Evolutionary conservation across 2,797 vertebrate species (phyloP).

Genomic region (Adrianichthys oophorus): DNA sequence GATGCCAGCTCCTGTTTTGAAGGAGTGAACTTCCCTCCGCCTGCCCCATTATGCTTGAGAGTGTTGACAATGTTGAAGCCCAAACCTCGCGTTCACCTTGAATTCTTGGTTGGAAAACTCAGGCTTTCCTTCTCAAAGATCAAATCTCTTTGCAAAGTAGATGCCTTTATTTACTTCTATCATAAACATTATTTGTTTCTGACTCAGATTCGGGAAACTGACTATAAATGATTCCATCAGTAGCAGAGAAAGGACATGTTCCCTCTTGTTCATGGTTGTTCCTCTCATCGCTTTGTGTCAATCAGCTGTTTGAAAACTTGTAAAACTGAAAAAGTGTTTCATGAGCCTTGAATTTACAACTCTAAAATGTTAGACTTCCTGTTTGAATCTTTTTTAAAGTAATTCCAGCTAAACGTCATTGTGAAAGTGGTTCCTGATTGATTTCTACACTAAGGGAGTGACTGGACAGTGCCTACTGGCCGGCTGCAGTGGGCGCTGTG

Average conservation of each 20-base stretch:
- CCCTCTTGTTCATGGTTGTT: neutral
- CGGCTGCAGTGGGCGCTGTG: constrained; percentile 61
- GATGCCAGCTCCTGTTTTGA: constrained; percentile 64
- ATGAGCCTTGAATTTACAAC: constrained; percentile 44
- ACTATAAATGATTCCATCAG: constrained; percentile 2
- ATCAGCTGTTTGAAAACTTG: constrained; percentile 31
- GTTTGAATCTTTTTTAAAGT: too few species aligned
- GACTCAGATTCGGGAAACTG: neutral
- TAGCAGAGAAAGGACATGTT: neutral
- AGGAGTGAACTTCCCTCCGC: constrained; percentile 43
- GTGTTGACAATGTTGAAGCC: constrained; percentile 73
- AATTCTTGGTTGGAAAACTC: constrained; percentile 61
- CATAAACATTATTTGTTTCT: neutral
- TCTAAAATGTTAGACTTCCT: constrained; percentile 31
- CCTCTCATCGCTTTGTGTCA: constrained; percentile 10
- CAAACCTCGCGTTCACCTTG: constrained; percentile 59
- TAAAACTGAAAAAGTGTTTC: constrained; percentile 44
- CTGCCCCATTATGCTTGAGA: constrained; percentile 40
- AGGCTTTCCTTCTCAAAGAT: constrained; percentile 50
- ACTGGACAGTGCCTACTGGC: constrained; percentile 17
- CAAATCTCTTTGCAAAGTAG: constrained; percentile 6
- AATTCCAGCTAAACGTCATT: too few species aligned
- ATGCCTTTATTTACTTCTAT: constrained; percentile 13
- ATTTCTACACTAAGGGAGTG: neutral
- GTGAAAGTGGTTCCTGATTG: too few species aligned